These are phyloP conservation scores for Nomada fabriciana DNA, from an alignment of 2,888 invertebrate genomes.

Conservation along the genomic window DNA sequence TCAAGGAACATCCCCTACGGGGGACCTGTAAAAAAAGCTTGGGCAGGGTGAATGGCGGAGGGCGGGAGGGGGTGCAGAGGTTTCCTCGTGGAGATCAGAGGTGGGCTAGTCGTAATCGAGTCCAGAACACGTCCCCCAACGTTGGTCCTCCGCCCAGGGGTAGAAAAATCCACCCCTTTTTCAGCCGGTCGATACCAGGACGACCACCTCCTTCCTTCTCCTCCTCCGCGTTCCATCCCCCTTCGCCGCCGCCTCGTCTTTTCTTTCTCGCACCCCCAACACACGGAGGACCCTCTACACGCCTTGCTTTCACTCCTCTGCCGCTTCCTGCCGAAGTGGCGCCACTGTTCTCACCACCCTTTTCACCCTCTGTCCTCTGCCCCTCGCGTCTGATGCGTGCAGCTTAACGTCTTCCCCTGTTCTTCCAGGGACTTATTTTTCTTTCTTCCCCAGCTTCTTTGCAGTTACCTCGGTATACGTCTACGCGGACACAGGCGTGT, in stretches of 20 bases:
- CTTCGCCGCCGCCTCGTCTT: conserved; percentile 70
- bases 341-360: conserved; percentile 76
- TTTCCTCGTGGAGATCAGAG: conserved; percentile 59
- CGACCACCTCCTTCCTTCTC: conserved; percentile 72
- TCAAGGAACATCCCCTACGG: background rate
- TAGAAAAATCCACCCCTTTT: conserved; percentile 83
- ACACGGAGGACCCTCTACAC: conserved; percentile 48
- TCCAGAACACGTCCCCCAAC: conserved; percentile 70
- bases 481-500: too few species aligned
- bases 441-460: background rate
- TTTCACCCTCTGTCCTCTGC: conserved; percentile 53
- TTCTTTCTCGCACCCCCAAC: conserved; percentile 70
- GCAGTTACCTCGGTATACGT: background rate
- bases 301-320: conserved; percentile 65
- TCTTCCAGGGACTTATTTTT: conserved; percentile 44
- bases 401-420: conserved; percentile 37
- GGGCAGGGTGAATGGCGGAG: background rate
- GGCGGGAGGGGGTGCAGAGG: conserved; percentile 11
- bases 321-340: conserved; percentile 80
- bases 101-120: conserved; percentile 68
- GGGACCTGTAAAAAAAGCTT: background rate
- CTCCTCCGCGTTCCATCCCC: conserved; percentile 69
- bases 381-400: conserved; percentile 47
- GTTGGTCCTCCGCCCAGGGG: conserved; percentile 73
- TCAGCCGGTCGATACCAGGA: conserved; percentile 82